phyloP scores from a whole-genome alignment of 2,113 vertebrate genomes.

The Pomatorhinus ruficollis region DNA sequence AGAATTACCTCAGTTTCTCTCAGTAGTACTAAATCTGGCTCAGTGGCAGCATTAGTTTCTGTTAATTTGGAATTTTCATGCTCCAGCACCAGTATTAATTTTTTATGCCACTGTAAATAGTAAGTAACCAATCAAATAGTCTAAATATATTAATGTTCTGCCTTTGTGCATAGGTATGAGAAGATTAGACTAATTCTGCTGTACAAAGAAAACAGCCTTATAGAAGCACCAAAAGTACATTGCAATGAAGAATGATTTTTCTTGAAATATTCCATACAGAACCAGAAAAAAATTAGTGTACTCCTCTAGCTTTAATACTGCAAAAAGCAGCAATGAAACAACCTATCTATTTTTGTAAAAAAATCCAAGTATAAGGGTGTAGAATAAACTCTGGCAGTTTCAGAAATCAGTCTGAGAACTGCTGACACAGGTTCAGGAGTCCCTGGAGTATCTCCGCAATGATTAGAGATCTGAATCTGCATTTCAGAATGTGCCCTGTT shows the following conservation, averaged over 20 bases:
- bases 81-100: slow-evolving; percentile 67
- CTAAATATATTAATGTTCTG: slow-evolving; percentile 73
- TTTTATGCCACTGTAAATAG: slow-evolving; percentile 73
- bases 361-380: background rate
- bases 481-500: background rate
- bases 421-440: background rate
- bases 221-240: background rate
- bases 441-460: background rate
- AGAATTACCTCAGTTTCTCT: slow-evolving; percentile 69
- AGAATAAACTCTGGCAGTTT: background rate
- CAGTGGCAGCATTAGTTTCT: slow-evolving; percentile 60
- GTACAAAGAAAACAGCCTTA: slow-evolving; percentile 45
- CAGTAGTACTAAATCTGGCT: slow-evolving; percentile 11
- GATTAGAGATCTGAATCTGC: background rate
- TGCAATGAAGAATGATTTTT: slow-evolving; percentile 26
- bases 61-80: slow-evolving; percentile 77
- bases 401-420: background rate
- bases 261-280: background rate
- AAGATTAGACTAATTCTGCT: slow-evolving; percentile 69
- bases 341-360: background rate
- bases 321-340: background rate
- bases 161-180: slow-evolving; percentile 67
- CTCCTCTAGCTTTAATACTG: background rate
- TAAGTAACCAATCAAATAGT: slow-evolving; percentile 72
- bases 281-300: background rate